Percentiles rank a stretch among this genome's conserved stretches.
phyloP scores from a whole-genome alignment of 1,140 invertebrate genomes.

The Hyphantria cunea region DNA sequence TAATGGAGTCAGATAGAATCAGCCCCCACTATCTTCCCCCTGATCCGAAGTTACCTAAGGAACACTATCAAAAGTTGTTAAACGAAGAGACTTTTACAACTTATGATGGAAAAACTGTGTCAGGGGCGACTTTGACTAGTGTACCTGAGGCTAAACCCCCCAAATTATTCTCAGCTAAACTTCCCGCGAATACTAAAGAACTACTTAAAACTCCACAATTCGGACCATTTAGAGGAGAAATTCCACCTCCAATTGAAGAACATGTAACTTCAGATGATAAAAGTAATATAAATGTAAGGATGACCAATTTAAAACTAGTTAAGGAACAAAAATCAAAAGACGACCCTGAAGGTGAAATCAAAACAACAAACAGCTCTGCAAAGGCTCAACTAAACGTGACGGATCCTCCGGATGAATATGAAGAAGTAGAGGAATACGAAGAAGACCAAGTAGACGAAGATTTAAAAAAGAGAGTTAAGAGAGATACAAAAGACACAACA shows the following conservation, averaged over 20 bases:
- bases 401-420: slow-evolving; percentile 33
- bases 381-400: slow-evolving; percentile 23
- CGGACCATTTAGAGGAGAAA: slow-evolving; percentile 86
- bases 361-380: slow-evolving; percentile 57
- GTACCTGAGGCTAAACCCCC: slow-evolving; percentile 76
- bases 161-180: slow-evolving; percentile 78
- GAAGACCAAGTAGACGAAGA: slow-evolving; percentile 47
- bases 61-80: slow-evolving; percentile 66
- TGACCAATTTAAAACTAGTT: slow-evolving; percentile 60
- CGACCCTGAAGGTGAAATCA: slow-evolving; percentile 35
- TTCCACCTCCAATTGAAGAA: slow-evolving; percentile 80
- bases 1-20: slow-evolving; percentile 86
- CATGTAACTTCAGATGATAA: slow-evolving; percentile 49
- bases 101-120: slow-evolving; percentile 88
- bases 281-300: slow-evolving; percentile 31
- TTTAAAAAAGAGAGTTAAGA: slow-evolving; percentile 41
- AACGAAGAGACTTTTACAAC: slow-evolving; percentile 83
- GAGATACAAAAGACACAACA: slow-evolving; percentile 61
- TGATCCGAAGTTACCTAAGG: slow-evolving; percentile 70
- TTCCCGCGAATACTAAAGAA: slow-evolving; percentile 83
- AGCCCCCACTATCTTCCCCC: slow-evolving; percentile 88
- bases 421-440: slow-evolving; percentile 45
- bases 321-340: slow-evolving; percentile 44
- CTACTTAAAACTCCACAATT: slow-evolving; percentile 86
- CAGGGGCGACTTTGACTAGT: slow-evolving; percentile 84